A percentile compares a stretch with the other conserved stretches of the same genome.
Conservation (phyloP, 2,888 invertebrate species). For the Augochlorella aurata region DNA sequence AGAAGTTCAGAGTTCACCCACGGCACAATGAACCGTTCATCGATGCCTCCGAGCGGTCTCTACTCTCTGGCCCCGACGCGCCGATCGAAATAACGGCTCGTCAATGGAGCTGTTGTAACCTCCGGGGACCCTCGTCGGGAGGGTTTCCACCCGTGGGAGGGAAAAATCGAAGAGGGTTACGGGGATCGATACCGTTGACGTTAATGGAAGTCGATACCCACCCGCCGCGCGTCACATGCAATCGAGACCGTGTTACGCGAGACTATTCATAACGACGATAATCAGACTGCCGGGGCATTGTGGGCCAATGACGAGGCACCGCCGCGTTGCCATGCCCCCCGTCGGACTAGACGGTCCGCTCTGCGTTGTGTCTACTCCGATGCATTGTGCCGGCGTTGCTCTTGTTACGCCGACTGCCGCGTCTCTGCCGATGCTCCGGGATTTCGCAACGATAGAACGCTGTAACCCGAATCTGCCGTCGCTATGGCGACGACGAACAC, state of each 20-base stretch:
- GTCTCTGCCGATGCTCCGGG: too few relatives aligned
- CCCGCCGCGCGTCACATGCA: slow-evolving; percentile 65
- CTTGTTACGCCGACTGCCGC: background rate
- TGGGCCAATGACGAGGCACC: slow-evolving; percentile 67
- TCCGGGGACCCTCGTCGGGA: slow-evolving; percentile 41
- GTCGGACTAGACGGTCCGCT: slow-evolving; percentile 36
- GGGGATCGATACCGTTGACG: slow-evolving; percentile 28
- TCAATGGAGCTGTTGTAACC: slow-evolving; percentile 67
- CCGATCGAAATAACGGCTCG: slow-evolving; percentile 64
- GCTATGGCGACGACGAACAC: too few relatives aligned
- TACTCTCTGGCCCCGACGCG: slow-evolving; percentile 21
- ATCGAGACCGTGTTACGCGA: slow-evolving; percentile 71
- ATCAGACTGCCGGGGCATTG: slow-evolving; percentile 58
- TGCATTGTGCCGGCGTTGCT: slow-evolving; percentile 23
- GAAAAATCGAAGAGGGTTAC: slow-evolving; percentile 13
- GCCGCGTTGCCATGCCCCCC: slow-evolving; percentile 41
- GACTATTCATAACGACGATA: slow-evolving; percentile 70
- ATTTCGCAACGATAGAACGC: too few relatives aligned
- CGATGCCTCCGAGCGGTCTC: slow-evolving; percentile 57
- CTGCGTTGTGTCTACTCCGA: slow-evolving; percentile 31
- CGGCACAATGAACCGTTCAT: slow-evolving; percentile 69
- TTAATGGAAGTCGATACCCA: slow-evolving; percentile 67
- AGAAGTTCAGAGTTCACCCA: slow-evolving; percentile 67
- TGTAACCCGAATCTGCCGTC: too few relatives aligned
- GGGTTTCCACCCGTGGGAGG: slow-evolving; percentile 17